Conservation (phyloP, 2,797 vertebrate species). For the Poeciliopsis presidionis region DNA sequence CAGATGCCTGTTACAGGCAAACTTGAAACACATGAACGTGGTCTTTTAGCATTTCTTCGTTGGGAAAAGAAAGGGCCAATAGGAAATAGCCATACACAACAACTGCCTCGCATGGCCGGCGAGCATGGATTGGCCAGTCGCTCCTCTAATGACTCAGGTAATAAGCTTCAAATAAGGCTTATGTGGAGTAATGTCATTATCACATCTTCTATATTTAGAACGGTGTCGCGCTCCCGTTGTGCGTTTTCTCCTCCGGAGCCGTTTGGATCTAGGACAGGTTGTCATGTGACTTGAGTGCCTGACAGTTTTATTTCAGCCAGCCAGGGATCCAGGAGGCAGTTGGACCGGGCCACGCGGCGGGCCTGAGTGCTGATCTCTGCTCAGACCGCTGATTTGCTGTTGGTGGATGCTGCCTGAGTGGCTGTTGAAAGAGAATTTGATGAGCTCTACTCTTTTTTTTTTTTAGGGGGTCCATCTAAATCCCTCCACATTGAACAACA, state of each 20-base stretch:
- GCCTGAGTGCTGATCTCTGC: conserved; percentile 29
- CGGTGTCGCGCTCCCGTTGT: conserved; percentile 45
- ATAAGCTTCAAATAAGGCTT: conserved; percentile 66
- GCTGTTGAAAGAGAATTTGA: conserved; percentile 69
- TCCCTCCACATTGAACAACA: conserved; percentile 61
- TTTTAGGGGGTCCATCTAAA: conserved; percentile 53
- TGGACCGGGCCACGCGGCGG: conserved; percentile 21
- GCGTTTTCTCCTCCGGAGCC: conserved; percentile 37
- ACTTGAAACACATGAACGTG: background rate
- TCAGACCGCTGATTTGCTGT: conserved; percentile 36
- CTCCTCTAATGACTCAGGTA: conserved; percentile 49
- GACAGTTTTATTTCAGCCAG: conserved; percentile 46
- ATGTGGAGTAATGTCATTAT: conserved; percentile 63
- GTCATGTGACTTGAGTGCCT: conserved; percentile 53
- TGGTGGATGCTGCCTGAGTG: conserved; percentile 3
- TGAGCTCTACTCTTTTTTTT: conserved; percentile 67
- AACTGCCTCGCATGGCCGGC: conserved; percentile 2
- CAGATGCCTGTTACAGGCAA: background rate
- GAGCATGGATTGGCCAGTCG: conserved; percentile 46
- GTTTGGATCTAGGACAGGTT: conserved; percentile 49
- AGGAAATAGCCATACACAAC: background rate
- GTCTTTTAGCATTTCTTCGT: background rate
- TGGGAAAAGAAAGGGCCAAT: background rate
- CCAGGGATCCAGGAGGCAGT: conserved; percentile 37
- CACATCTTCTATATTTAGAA: conserved; percentile 60